Conservation (phyloP, 1,140 invertebrate genomes). For the Ostrea denselamellosa region DNA sequence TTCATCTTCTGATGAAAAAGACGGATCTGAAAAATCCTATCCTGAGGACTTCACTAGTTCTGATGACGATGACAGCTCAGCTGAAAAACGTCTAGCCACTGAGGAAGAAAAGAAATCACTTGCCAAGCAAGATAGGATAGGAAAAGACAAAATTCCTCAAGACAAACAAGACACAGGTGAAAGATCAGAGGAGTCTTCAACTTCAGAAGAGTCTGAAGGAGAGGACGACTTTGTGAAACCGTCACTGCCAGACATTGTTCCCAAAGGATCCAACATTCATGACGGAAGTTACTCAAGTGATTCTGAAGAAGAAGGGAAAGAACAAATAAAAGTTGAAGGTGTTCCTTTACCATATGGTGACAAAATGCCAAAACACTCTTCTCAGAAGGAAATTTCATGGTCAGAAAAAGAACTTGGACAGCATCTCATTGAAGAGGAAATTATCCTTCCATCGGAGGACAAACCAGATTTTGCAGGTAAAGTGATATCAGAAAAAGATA, state of each 20-base stretch:
- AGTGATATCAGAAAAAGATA: background rate
- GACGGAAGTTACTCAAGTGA: background rate
- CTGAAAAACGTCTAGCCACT: background rate
- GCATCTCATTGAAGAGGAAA: background rate
- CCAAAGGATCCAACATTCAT: background rate
- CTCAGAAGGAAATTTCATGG: background rate
- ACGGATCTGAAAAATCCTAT: constrained; percentile 45
- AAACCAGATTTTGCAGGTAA: constrained; percentile 11
- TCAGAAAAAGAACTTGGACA: constrained; percentile 4
- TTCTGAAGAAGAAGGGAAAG: background rate
- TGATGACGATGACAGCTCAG: constrained; percentile 41
- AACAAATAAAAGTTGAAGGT: background rate
- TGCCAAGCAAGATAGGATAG: background rate
- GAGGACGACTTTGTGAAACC: constrained; percentile 25
- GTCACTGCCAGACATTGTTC: constrained; percentile 18
- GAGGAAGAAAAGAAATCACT: constrained; percentile 23
- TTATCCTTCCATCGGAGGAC: constrained; percentile 16
- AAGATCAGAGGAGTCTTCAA: constrained; percentile 4
- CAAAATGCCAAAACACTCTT: background rate
- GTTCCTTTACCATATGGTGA: constrained; percentile 3
- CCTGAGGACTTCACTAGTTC: constrained; percentile 49
- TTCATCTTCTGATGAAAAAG: constrained; percentile 52
- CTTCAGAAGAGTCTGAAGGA: constrained; percentile 10
- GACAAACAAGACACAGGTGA: background rate
- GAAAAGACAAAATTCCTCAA: constrained; percentile 23